Evolutionary conservation across 2,888 invertebrate genomes (phyloP), one percentile per base, ranked within the genome.

Genomic region (Phengaris alcon): DNA sequence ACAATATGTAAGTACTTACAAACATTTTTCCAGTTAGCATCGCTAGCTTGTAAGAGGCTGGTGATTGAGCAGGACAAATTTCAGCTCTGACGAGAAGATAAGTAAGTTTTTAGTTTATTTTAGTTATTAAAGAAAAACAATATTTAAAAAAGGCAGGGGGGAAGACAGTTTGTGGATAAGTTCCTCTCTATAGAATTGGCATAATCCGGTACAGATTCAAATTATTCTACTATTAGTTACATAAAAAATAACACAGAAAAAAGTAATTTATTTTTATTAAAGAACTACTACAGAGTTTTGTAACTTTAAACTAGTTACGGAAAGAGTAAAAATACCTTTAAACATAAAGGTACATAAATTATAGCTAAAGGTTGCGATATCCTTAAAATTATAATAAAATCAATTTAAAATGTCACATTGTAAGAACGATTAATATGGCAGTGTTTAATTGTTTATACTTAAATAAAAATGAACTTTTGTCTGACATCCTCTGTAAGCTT

Each of bases 371-470:
- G 72, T 35, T 54, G 52, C 35, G 22, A 72, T 72, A 54, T 35
- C 69, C 72, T 72, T 72, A 72, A 72, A 13, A 72, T 54, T 69
- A 69, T n/a, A 69, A 48, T 72, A 52, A 72, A 72, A 72, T 22
- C 51, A 72, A 54, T 54, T 76, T 74, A 46, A 75, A 75, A 75
- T 59, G 59, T 74, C 59, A 76, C 75, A 77, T 78, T 77, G 77
- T 79, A 80, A 80, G 76, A 80, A 80, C 74, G 75, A 79, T 77
- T 82, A 81, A 83, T 91, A 91, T 91, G 91, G 91, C 91, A 90
- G 90, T 90, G 84, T 82, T 86, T 85, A 35, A 90, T 90, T 90
- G 84, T 82, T 86, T 85, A 35, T 35, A 83, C 72, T 72, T 72
- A 84, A 84, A 82, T 81, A 79, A 84, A 83, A 83, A 82, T 80